phyloP scores from a whole-genome alignment of 2,888 invertebrate genomes.

The Athalia cordata region DNA sequence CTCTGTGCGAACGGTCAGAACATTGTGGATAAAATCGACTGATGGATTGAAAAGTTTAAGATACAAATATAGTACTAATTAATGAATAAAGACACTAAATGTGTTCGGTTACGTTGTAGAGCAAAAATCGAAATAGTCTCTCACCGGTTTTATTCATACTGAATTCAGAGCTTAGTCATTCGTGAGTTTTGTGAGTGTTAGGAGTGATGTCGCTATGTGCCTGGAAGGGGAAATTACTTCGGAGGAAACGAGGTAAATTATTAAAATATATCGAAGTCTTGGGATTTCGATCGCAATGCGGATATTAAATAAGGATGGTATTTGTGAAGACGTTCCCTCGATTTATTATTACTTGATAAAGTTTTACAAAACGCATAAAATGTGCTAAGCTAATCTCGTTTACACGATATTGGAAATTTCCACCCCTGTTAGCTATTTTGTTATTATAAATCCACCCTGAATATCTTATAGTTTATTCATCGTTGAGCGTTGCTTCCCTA shows the following conservation, averaged over 20 bases:
- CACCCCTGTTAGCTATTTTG: neutral
- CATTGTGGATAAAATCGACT: neutral
- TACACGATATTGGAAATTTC: neutral
- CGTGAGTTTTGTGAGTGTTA: too few species aligned
- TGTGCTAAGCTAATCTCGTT: constrained; percentile 4
- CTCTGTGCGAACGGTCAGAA: neutral
- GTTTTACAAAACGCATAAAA: neutral
- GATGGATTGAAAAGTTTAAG: neutral
- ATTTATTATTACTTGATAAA: neutral
- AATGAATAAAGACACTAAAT: too few species aligned
- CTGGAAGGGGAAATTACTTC: too few species aligned
- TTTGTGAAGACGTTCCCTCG: neutral
- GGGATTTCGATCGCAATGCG: neutral
- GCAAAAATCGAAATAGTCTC: too few species aligned
- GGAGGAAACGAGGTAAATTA: too few species aligned
- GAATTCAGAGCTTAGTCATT: too few species aligned
- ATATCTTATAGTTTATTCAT: constrained; percentile 6
- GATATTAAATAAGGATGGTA: constrained; percentile 1
- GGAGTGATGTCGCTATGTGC: too few species aligned
- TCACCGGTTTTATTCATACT: too few species aligned
- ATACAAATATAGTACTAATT: neutral
- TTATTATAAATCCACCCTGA: neutral
- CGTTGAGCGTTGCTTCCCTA: neutral
- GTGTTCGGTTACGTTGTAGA: too few species aligned
- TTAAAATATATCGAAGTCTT: too few species aligned